Conservation (phyloP, 2,797 vertebrate genomes). For the Gadopsis marmoratus region DNA sequence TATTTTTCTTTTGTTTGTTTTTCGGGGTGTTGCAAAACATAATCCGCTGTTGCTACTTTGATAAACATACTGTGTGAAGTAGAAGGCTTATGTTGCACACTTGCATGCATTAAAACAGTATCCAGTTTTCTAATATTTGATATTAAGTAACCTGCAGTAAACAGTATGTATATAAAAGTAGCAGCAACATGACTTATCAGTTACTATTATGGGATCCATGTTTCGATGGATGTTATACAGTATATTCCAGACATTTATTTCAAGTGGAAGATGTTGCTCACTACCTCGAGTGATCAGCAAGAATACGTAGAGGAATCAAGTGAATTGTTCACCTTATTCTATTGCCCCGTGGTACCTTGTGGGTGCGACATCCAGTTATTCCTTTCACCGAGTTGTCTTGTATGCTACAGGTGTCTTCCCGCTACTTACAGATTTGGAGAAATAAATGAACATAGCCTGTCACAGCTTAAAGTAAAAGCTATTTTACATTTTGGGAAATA, state of each 20-base stretch:
- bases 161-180: conserved; percentile 77
- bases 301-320: conserved; percentile 29
- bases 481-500: no score
- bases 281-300: conserved; percentile 31
- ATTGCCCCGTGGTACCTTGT: background rate
- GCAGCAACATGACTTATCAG: conserved; percentile 58
- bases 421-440: background rate
- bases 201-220: conserved; percentile 52
- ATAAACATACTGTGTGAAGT: conserved; percentile 75
- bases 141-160: conserved; percentile 63
- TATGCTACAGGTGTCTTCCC: background rate
- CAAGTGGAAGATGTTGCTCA: conserved; percentile 28
- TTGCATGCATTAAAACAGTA: conserved; percentile 71
- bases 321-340: background rate
- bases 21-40: conserved; percentile 28
- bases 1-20: conserved; percentile 37
- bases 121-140: conserved; percentile 70
- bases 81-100: conserved; percentile 71
- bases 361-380: background rate
- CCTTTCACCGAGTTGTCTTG: background rate
- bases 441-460: background rate
- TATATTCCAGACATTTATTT: conserved; percentile 40
- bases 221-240: conserved; percentile 50
- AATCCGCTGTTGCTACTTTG: conserved; percentile 76
- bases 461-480: background rate